Percentiles rank a stretch among this genome's conserved stretches.
phyloP scores from a whole-genome alignment of 1,140 invertebrate species.

The Drosophila simulans region DNA sequence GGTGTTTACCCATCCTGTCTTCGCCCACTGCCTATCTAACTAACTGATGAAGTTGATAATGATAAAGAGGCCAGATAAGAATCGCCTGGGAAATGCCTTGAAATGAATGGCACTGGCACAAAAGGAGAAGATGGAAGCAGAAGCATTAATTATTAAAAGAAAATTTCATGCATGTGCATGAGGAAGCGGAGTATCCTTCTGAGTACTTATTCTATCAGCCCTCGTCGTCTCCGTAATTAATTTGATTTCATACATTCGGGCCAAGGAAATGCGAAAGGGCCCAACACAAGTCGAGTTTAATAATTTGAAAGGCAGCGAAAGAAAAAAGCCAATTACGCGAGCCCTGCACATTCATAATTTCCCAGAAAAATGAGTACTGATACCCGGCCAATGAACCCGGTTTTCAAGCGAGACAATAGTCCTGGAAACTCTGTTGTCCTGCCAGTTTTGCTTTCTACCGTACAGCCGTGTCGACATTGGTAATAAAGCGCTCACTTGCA shows the following conservation, averaged over 20 bases:
- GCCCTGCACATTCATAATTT: slow-evolving; percentile 58
- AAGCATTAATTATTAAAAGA: slow-evolving; percentile 79
- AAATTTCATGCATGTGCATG: slow-evolving; percentile 76
- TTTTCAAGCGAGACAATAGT: slow-evolving; percentile 39
- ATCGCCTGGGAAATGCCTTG: slow-evolving; percentile 54
- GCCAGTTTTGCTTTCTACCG: slow-evolving; percentile 14
- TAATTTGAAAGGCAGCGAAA: slow-evolving; percentile 57
- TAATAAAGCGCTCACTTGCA: slow-evolving; percentile 77
- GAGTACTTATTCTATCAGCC: slow-evolving; percentile 24
- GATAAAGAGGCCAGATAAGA: slow-evolving; percentile 56
- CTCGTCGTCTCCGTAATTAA: slow-evolving; percentile 62
- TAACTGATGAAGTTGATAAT: slow-evolving; percentile 73
- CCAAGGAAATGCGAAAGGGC: slow-evolving; percentile 53
- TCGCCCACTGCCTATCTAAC: slow-evolving; percentile 41
- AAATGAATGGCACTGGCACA: slow-evolving; percentile 47
- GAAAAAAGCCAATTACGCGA: slow-evolving; percentile 21
- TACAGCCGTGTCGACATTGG: slow-evolving; percentile 69
- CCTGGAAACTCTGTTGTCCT: slow-evolving; percentile 28
- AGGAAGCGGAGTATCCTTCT: slow-evolving; percentile 37
- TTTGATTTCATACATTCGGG: slow-evolving; percentile 77
- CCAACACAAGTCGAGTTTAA: slow-evolving; percentile 46
- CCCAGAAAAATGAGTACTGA: slow-evolving; percentile 1
- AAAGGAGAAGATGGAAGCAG: slow-evolving; percentile 32
- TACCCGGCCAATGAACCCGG: slow-evolving; percentile 22
- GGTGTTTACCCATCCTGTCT: slow-evolving; percentile 1